A percentile compares a stretch with the other conserved stretches of the same genome.
These are phyloP conservation scores for Apamea monoglypha DNA, from an alignment of 2,888 invertebrate species.

Conservation along the genomic window DNA sequence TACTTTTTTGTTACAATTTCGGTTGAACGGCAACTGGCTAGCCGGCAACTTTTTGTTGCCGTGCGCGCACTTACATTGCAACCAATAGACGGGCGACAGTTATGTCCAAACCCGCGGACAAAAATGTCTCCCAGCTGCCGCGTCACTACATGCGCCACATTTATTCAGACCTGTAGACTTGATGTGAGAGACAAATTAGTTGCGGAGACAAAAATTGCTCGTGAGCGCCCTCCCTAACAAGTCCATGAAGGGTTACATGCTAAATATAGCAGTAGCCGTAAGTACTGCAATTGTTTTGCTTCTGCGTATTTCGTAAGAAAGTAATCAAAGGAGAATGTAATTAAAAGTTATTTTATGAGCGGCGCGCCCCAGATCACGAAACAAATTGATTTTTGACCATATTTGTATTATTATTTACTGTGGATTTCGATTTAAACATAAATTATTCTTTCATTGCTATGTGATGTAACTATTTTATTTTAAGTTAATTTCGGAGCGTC, in stretches of 20 bases:
- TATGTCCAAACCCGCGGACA: no score
- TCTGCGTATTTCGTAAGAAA: constrained; percentile 35
- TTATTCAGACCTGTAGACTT: no score
- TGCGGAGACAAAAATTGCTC: no score
- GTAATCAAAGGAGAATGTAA: constrained; percentile 51
- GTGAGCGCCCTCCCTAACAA: background rate
- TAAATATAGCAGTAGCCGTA: background rate
- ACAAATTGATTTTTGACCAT: constrained; percentile 59
- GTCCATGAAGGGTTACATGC: no score
- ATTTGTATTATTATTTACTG: constrained; percentile 49
- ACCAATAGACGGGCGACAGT: no score
- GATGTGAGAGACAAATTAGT: no score
- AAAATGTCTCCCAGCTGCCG: no score
- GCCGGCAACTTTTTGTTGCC: no score
- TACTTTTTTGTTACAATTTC: no score
- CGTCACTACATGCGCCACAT: no score
- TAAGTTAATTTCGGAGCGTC: constrained; percentile 8
- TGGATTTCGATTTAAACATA: constrained; percentile 27
- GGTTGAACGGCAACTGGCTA: no score
- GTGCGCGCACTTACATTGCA: no score
- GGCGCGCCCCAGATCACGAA: constrained; percentile 35
- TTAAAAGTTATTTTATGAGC: constrained; percentile 49
- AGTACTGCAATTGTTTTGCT: constrained; percentile 1
- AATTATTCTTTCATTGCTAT: constrained; percentile 42
- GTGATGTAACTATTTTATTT: constrained; percentile 21